Evolutionary conservation across 1,140 invertebrate genomes (phyloP), one percentile per base, ranked within the genome.

Genomic region (Matsumurasca onukii): DNA sequence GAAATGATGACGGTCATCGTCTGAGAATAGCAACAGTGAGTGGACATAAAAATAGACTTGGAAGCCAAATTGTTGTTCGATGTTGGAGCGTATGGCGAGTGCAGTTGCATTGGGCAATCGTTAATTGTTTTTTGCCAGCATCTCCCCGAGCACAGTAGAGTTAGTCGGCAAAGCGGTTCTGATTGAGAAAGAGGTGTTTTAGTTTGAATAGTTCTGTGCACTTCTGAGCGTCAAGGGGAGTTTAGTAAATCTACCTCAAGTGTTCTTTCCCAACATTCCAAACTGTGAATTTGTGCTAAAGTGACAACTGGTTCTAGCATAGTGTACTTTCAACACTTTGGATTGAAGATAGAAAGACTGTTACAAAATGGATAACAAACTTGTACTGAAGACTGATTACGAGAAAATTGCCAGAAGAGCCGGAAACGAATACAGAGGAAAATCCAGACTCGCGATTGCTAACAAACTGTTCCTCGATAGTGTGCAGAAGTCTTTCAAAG

Each of bases 351-450:
- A n/a, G n/a, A n/a, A n/a, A n/a, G n/a, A n/a, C n/a, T 39, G 5
- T 39, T 39, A 9, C 34, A 39, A 9, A 5, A 39, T 39, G 34
- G 34, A 9, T 39, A 17, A 39, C 17, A 39, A n/a, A n/a, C n/a
- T 39, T 39, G 34, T 39, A 9, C 34, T 39, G 17, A 39, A 39
- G 34, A 5, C 34, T 39, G 5, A 17, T 39, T 39, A 39, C 34
- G 5, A 39, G 5, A 5, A 39, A 9, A 9, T 17, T 39, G 34
- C 34, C 34, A 39, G 5, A 39, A 39, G 34, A 9, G 34, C 82
- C 73, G 74, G 78, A 79, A 74, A 80, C 77, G 70, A 52, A 1
- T 78, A 91, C 25, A 82, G 84, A 69, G 89, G 88, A 51, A 90
- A 89, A 81, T 91, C 90, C 1, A 89, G 55, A 29, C 15, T 27